Evolutionary conservation across 2,888 invertebrate genomes (phyloP).

Genomic region (Entomobrya multifasciata): DNA sequence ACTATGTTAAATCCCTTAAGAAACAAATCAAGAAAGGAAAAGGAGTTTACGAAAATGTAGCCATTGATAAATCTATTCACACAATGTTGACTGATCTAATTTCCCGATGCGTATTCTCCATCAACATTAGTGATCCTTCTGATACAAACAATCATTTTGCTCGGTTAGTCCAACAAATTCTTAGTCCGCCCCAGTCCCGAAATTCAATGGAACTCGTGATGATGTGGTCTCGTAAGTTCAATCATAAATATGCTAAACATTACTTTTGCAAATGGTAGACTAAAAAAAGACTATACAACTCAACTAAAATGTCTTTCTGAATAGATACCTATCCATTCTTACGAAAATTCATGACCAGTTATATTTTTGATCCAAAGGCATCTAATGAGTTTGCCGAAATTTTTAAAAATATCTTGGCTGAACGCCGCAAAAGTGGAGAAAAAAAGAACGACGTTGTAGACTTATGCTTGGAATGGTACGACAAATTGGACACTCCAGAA

Average conservation of each 20-base stretch:
- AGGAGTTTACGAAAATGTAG: slow-evolving; percentile 51
- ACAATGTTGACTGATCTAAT: slow-evolving; percentile 68
- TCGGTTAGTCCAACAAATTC: slow-evolving; percentile 22
- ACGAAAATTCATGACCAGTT: background rate
- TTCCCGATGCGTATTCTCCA: slow-evolving; percentile 44
- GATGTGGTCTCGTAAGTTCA: slow-evolving; percentile 6
- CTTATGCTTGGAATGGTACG: slow-evolving; percentile 49
- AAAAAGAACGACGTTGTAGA: slow-evolving; percentile 67
- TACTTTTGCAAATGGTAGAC: too few relatives aligned
- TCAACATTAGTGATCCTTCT: slow-evolving; percentile 24
- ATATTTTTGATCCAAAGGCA: background rate
- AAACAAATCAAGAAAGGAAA: slow-evolving; percentile 15
- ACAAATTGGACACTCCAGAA: slow-evolving; percentile 71
- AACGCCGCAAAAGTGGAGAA: slow-evolving; percentile 47
- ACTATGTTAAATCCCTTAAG: slow-evolving; percentile 28
- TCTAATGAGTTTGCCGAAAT: slow-evolving; percentile 30
- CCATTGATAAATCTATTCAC: slow-evolving; percentile 46
- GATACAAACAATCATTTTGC: slow-evolving; percentile 48
- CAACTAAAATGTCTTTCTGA: too few relatives aligned
- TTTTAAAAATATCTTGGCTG: slow-evolving; percentile 62
- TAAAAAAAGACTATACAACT: too few relatives aligned
- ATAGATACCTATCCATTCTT: slow-evolving; percentile 74
- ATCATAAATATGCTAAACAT: too few relatives aligned
- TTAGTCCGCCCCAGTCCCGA: background rate
- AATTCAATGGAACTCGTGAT: background rate